Evolutionary conservation across 2,888 invertebrate genomes (phyloP), one percentile per base, ranked within the genome.

Genomic region (Bunonema sp.): DNA sequence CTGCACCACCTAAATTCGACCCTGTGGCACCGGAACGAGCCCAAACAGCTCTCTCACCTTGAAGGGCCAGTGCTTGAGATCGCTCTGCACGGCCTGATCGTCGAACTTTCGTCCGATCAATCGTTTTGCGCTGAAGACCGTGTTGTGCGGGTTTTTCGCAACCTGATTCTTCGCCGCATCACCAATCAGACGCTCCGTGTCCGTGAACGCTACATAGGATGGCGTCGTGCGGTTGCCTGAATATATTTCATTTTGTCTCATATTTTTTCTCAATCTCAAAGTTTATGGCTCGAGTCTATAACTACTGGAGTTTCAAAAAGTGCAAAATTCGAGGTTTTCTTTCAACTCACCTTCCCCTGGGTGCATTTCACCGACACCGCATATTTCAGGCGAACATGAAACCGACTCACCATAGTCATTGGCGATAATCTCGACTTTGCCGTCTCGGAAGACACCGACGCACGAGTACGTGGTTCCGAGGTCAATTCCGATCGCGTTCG

Each of bases 111-210:
- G 67, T 19, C 74, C 74, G 49, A 74, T 75, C 40, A 74, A 58
- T 40, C 74, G 63, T 44, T 68, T 68, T 31, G 68, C 68, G 69
- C 67, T 72, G 61, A 74, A 75, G 10, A 74, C 69, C 21, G 74
- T 72, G 61, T 74, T 75, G 43, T 55, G 59, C 24, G 74, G 74
- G 53, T 74, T 74, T 69, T 72, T 70, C 42, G 75, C 74, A 23
- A 72, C 72, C 54, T 74, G 74, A 53, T 74, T 74, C 57, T 75
- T 74, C 32, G 72, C 72, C 15, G 72, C 71, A 64, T 73, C 73
- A 44, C 72, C 72, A 44, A 72, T 71, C 21, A 72, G 65, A 45
- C 73, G 65, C 53, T 74, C 74, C 3, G 69, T 69, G 54, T 74
- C 74, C 35, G 72, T 74, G 61, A 74, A 74, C 8, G 73, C 73